Base-by-base conservation (phyloP, 2,888 invertebrate genomes). In the Parnassius orleans region DNA sequence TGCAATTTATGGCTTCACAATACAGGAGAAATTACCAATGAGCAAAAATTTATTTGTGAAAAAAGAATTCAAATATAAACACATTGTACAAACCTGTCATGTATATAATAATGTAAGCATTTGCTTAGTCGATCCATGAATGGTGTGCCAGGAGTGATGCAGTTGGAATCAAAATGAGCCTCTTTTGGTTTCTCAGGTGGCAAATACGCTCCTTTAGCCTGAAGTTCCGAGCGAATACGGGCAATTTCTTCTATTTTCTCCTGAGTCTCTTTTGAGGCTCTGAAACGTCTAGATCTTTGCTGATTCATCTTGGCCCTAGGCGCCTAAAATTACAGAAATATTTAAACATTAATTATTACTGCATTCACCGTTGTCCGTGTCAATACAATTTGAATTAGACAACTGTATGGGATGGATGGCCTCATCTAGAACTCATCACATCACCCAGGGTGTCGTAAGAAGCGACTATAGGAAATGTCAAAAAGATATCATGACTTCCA, bases 271-370 rank as follows among this genome's bases (percentile, higher is more conserved):
- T 99, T 99, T 0, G 99, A 97, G 0, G 99, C 98, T 56, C 99
- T 94, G 86, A 99, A 99, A 73, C 99, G 94, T 69, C 99, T 93
- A 0, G 99, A 99, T 62, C 99, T 93, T 81, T 99, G 99, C 81
- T 99, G 99, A 89, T 99, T 99, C 99, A 99, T 99, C 91, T 99
- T 99, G 0, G 99, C 99, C 78, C 99, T 93, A 0, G 99, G 98
- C 2, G 99, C 99, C 93, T 95, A 62, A 47, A 54, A 43, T 43
- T 51, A 42, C 12, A 57, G n/a, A 73, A 67, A 12, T 2, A 43
- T 41, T 44, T 9, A 53, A 42, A 33, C 33, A 33, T 33, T 33
- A 7, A 33, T 33, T 33, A 5, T 33, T 33, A 5, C 33, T 33
- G 33, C 33, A 33, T 33, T 33, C 33, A 33, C 1, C 7, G 7